Evolutionary conservation across 1,140 invertebrate species (phyloP).

Genomic region (Drosophila navojoa): DNA sequence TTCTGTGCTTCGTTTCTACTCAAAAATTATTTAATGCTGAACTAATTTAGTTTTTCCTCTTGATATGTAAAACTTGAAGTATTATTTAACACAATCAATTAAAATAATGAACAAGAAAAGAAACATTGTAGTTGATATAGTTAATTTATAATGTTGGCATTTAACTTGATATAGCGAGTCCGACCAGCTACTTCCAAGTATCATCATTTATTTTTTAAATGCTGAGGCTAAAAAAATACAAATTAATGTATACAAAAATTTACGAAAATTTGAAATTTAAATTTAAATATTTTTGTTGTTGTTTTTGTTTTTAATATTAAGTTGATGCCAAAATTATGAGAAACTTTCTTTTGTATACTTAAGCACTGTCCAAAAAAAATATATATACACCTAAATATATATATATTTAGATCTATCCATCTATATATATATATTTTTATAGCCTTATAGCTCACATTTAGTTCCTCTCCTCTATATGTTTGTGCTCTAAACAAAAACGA

Average conservation of each 20-base stretch:
- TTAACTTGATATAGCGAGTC: conserved; percentile 61
- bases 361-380: conserved; percentile 56
- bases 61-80: conserved; percentile 56
- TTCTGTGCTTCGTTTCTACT: conserved; percentile 47
- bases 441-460: conserved; percentile 38
- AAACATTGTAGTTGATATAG: conserved; percentile 16
- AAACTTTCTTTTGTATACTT: conserved; percentile 61
- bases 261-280: conserved; percentile 24
- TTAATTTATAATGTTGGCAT: conserved; percentile 77
- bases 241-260: not conserved
- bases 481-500: conserved; percentile 36
- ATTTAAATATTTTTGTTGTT: conserved; percentile 23
- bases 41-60: conserved; percentile 49
- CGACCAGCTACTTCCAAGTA: conserved; percentile 64
- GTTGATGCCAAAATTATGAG: conserved; percentile 70
- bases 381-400: conserved; percentile 38
- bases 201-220: conserved; percentile 30
- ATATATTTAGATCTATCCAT: conserved; percentile 30
- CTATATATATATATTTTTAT: conserved; percentile 57
- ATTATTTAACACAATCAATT: conserved; percentile 74
- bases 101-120: not conserved
- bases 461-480: conserved; percentile 56
- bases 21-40: conserved; percentile 52
- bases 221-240: not conserved
- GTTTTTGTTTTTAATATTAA: conserved; percentile 45